Percentiles rank a stretch among this genome's conserved stretches.
These are phyloP conservation scores for Gymnogyps californianus DNA, from an alignment of 2,113 vertebrate genomes.

Conservation along the genomic window DNA sequence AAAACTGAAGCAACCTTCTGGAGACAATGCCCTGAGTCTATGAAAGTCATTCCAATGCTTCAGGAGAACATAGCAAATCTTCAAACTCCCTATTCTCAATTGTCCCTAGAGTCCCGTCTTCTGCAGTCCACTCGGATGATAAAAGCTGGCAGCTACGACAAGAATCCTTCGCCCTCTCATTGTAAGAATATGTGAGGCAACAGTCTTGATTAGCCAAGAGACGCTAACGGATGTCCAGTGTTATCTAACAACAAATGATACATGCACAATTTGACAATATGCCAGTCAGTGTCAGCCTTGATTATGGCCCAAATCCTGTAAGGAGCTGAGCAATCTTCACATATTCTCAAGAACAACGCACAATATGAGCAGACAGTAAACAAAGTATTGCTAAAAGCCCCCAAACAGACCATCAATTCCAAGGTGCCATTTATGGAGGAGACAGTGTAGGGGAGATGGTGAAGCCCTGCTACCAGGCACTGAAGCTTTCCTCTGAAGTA, in stretches of 20 bases:
- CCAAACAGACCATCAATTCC: neutral
- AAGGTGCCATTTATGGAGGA: conserved; percentile 1
- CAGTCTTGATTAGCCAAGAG: conserved; percentile 56
- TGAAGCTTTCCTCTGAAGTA: conserved; percentile 37
- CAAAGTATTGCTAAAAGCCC: conserved; percentile 15
- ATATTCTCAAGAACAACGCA: neutral
- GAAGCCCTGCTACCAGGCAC: conserved; percentile 2
- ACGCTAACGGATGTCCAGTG: conserved; percentile 49
- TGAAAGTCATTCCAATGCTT: conserved; percentile 18
- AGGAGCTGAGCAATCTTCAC: conserved; percentile 52
- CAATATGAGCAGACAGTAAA: neutral
- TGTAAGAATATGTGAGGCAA: conserved; percentile 47
- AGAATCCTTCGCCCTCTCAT: conserved; percentile 17
- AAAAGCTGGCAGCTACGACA: conserved; percentile 25
- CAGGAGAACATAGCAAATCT: conserved; percentile 40
- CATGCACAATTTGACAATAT: conserved; percentile 48
- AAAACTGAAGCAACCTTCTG: neutral
- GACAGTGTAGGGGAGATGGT: neutral
- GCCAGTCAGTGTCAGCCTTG: conserved; percentile 58
- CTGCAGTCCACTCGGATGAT: neutral
- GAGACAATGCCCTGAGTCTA: conserved; percentile 23
- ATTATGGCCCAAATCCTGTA: conserved; percentile 54
- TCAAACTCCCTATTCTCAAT: conserved; percentile 27
- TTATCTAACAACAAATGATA: conserved; percentile 39
- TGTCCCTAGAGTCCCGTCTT: conserved; percentile 30